Conservation (phyloP, 2,797 vertebrate genomes). For the Megaceryle alcyon region DNA sequence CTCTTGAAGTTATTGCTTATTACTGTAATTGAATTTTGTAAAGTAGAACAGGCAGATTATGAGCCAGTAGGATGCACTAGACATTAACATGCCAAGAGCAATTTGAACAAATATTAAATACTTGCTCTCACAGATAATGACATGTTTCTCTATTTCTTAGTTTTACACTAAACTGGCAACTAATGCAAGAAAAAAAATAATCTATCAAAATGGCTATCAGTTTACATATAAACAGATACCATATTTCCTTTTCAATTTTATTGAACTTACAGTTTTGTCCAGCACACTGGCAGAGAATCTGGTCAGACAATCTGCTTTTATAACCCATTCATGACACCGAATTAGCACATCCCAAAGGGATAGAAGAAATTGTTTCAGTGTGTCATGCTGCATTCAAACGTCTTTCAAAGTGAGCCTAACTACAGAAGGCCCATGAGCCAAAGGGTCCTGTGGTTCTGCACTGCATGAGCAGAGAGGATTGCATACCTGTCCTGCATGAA, state of each 20-base stretch:
- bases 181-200: background rate
- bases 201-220: background rate
- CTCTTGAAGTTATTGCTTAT: constrained; percentile 49
- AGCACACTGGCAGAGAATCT: background rate
- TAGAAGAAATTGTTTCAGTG: background rate
- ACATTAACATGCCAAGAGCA: constrained; percentile 54
- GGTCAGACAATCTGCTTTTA: constrained; percentile 3
- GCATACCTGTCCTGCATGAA: background rate
- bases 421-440: background rate
- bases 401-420: background rate
- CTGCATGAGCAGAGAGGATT: background rate
- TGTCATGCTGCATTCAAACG: background rate
- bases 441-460: background rate
- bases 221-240: background rate
- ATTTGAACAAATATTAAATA: constrained; percentile 63
- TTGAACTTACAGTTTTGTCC: background rate
- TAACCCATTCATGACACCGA: background rate
- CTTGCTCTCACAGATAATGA: constrained; percentile 46
- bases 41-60: constrained; percentile 64
- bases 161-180: constrained; percentile 43
- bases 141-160: constrained; percentile 40
- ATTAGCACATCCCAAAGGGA: background rate
- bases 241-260: background rate
- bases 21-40: constrained; percentile 60
- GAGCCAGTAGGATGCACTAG: constrained; percentile 48